phyloP scores from a whole-genome alignment of 2,113 vertebrate species.

The Oxyruncus cristatus region DNA sequence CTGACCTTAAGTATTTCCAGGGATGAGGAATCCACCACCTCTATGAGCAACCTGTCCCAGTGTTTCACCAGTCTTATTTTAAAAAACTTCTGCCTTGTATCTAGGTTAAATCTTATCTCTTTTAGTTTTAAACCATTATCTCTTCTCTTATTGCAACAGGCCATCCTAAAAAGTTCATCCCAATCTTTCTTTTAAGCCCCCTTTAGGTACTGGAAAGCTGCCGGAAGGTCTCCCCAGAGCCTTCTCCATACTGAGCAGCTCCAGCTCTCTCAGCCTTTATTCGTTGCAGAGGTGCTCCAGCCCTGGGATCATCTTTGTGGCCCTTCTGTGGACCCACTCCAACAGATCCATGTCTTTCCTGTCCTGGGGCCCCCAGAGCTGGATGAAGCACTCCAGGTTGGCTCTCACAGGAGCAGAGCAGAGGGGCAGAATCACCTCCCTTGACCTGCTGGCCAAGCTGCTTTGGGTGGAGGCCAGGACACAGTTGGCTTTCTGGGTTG shows the following conservation, averaged over 20 bases:
- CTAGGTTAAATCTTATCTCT: neutral
- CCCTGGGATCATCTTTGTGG: neutral
- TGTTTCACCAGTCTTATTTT: neutral
- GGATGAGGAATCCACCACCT: neutral
- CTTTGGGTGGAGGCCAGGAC: neutral
- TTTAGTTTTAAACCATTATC: neutral
- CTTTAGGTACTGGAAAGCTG: neutral
- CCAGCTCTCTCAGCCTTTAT: neutral
- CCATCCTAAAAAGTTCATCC: neutral
- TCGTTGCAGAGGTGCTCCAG: neutral
- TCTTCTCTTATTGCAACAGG: neutral
- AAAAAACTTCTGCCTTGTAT: neutral
- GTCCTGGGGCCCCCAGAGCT: neutral
- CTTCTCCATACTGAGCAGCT: neutral
- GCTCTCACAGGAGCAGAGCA: neutral
- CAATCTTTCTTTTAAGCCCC: neutral
- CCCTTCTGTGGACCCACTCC: neutral
- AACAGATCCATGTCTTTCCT: neutral
- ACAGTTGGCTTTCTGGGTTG: neutral
- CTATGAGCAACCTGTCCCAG: neutral
- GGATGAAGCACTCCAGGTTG: neutral
- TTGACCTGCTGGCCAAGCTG: fast-evolving
- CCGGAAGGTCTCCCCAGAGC: neutral
- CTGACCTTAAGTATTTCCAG: neutral
- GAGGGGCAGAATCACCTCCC: neutral